phyloP scores from a whole-genome alignment of 2,113 vertebrate genomes.

The Porphyrio hochstetteri region DNA sequence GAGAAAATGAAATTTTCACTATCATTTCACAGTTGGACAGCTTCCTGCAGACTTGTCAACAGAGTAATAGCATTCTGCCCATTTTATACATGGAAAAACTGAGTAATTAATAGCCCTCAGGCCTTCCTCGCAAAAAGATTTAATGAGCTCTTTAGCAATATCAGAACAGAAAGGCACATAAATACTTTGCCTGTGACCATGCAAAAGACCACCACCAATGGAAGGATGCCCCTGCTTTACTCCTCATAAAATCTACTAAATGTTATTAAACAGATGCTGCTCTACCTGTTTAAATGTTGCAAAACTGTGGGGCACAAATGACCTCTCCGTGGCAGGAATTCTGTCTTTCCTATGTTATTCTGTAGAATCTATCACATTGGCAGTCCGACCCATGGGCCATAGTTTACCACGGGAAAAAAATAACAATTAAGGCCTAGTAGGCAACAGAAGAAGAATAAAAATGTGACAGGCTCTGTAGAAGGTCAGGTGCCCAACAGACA shows the following conservation, averaged over 20 bases:
- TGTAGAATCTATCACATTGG: not conserved
- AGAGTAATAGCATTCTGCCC: conserved; percentile 45
- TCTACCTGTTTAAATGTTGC: not conserved
- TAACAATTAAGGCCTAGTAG: not conserved
- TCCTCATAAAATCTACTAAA: not conserved
- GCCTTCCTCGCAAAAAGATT: conserved; percentile 27
- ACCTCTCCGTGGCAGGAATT: not conserved
- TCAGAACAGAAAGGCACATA: not conserved
- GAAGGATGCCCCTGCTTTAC: not conserved
- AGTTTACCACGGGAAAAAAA: not conserved
- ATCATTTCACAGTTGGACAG: conserved; percentile 64
- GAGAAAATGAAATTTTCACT: conserved; percentile 59
- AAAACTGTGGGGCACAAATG: not conserved
- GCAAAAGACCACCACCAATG: not conserved
- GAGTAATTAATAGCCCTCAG: conserved; percentile 55
- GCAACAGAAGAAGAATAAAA: not conserved
- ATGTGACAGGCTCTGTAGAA: not conserved
- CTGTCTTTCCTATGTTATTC: not conserved
- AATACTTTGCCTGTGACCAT: not conserved
- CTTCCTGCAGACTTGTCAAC: conserved; percentile 57
- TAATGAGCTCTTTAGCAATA: conserved; percentile 54
- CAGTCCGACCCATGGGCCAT: not conserved
- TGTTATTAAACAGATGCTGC: not conserved
- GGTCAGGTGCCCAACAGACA: not conserved
- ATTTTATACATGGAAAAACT: conserved; percentile 40